Evolutionary conservation across 2,797 vertebrate species (phyloP).

Genomic region (Danio albolineatus): DNA sequence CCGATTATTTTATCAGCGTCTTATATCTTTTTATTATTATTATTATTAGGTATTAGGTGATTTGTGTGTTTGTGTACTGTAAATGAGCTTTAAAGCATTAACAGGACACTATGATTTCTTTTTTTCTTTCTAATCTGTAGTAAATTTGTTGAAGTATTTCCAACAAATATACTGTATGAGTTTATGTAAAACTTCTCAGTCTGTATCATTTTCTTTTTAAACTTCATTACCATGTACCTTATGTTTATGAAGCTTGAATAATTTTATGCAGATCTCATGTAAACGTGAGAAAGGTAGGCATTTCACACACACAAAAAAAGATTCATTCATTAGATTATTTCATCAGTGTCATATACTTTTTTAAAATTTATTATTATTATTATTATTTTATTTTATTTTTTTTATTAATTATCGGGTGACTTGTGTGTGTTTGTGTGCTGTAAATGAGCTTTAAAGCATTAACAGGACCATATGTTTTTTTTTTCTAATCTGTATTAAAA

Average conservation of each 20-base stretch:
- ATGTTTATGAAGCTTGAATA: conserved; percentile 1
- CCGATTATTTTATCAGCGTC: no score
- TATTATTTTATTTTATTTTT: no score
- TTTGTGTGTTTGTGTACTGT: no score
- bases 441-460: background rate
- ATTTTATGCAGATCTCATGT: background rate
- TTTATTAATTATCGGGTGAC: no score
- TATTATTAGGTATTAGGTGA: no score
- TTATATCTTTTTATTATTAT: no score
- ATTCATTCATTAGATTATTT: no score
- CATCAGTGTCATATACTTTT: no score
- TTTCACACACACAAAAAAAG: background rate
- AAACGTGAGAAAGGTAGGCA: background rate
- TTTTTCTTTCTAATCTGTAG: no score
- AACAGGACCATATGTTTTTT: background rate
- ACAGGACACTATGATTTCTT: no score
- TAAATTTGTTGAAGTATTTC: conserved; percentile 1
- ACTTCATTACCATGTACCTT: background rate
- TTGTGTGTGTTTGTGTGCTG: background rate
- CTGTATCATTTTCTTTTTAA: background rate
- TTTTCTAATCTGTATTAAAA: background rate
- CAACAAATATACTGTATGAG: background rate
- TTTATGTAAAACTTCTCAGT: background rate
- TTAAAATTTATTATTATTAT: no score
- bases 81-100: no score